Percentiles rank a stretch among this genome's conserved stretches.
phyloP scores from a whole-genome alignment of 92 coral and sea anemone species.

The Parazoanthus swiftii region DNA sequence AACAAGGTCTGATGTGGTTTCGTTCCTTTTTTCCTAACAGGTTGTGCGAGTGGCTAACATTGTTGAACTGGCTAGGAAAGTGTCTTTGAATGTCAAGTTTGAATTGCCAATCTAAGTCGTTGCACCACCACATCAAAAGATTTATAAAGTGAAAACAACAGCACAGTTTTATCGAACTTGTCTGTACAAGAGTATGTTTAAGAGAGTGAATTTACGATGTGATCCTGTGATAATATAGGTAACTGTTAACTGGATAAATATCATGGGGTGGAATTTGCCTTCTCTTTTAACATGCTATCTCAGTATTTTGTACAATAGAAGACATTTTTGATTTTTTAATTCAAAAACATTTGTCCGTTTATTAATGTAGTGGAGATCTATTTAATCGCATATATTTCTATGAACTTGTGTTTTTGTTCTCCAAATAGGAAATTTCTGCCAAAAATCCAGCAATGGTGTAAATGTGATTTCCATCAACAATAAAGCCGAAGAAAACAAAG shows the following conservation, averaged over 20 bases:
- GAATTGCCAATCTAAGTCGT: slow-evolving; percentile 81
- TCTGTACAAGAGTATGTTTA: not conserved
- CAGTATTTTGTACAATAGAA: not conserved
- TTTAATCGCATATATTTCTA: not conserved
- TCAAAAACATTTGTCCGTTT: not conserved
- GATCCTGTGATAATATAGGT: not conserved
- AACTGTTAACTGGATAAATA: not conserved
- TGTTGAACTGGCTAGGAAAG: slow-evolving; percentile 92
- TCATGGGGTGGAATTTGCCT: not conserved
- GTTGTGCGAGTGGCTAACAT: slow-evolving; percentile 95
- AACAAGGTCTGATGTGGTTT: not conserved
- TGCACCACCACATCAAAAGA: slow-evolving; percentile 1
- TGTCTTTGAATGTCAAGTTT: slow-evolving; percentile 90
- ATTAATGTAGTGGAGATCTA: not conserved
- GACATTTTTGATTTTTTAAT: not conserved
- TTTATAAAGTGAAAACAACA: slow-evolving; percentile 9
- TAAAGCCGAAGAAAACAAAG: not conserved
- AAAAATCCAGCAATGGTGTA: not conserved
- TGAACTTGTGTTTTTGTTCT: not conserved
- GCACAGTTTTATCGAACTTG: slow-evolving; percentile 1
- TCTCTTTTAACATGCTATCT: not conserved
- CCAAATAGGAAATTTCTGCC: not conserved
- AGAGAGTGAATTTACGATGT: not conserved
- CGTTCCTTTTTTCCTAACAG: slow-evolving; percentile 42
- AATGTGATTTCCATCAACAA: not conserved